Conservation (phyloP, 1,140 invertebrate genomes). For the Brachystomella parvula region DNA sequence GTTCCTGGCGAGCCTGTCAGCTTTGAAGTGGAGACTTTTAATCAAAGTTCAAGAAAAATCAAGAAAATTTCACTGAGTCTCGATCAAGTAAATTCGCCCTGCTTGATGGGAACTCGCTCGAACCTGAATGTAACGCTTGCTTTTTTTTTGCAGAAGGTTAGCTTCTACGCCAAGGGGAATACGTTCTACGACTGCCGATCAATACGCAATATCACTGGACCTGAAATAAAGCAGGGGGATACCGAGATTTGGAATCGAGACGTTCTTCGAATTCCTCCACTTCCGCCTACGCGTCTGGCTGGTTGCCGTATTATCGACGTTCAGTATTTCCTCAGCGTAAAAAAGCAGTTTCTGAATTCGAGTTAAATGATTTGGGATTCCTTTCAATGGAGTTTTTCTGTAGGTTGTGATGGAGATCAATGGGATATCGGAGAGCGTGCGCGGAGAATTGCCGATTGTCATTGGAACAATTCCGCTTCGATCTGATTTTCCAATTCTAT, state of each 20-base stretch:
- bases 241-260: slow-evolving; percentile 12
- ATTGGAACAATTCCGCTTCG: slow-evolving; percentile 27
- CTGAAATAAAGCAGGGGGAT: slow-evolving; percentile 10
- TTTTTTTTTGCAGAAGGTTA: not conserved
- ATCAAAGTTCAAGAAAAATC: slow-evolving; percentile 11
- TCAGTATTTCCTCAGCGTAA: slow-evolving; percentile 6
- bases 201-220: slow-evolving; percentile 5
- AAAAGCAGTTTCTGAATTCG: not conserved
- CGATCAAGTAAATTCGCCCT: slow-evolving; percentile 12
- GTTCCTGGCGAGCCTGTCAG: slow-evolving; percentile 22
- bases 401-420: slow-evolving; percentile 15
- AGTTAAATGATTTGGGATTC: not conserved
- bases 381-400: not conserved
- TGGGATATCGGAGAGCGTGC: not conserved
- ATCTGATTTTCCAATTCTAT: slow-evolving; percentile 1
- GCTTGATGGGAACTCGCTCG: too few relatives aligned
- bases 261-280: slow-evolving; percentile 13
- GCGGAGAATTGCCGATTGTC: slow-evolving; percentile 17
- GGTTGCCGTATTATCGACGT: slow-evolving; percentile 21
- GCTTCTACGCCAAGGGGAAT: slow-evolving; percentile 20
- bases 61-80: slow-evolving; percentile 15
- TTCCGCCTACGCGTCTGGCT: slow-evolving; percentile 21
- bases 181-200: not conserved
- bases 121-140: not conserved
- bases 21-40: slow-evolving; percentile 12